A percentile compares a stretch with the other conserved stretches of the same genome.
phyloP scores from a whole-genome alignment of 2,888 invertebrate species.

The Drosophila tripunctata region DNA sequence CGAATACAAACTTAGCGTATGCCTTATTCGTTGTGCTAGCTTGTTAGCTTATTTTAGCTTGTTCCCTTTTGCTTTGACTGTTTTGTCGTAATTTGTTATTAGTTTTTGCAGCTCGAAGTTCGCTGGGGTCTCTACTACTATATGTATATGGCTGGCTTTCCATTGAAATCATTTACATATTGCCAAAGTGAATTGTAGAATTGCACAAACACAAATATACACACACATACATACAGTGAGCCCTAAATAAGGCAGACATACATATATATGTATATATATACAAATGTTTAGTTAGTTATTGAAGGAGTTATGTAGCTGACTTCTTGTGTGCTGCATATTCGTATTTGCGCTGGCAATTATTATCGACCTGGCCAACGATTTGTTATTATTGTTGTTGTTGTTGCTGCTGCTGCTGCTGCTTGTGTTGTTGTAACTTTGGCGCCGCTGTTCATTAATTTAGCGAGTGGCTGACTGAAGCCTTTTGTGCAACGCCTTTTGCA shows the following conservation, averaged over 20 bases:
- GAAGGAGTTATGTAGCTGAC: constrained; percentile 26
- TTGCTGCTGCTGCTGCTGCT: constrained; percentile 7
- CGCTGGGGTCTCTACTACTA: constrained; percentile 18
- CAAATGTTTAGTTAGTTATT: constrained; percentile 26
- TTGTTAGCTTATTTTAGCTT: constrained; percentile 6
- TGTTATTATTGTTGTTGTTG: constrained; percentile 65
- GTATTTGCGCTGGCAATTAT: constrained; percentile 67
- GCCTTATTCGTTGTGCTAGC: background rate
- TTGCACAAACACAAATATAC: constrained; percentile 15
- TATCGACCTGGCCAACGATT: constrained; percentile 73
- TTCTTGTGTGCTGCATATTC: constrained; percentile 39
- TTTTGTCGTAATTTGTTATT: constrained; percentile 75
- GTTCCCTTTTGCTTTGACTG: constrained; percentile 53
- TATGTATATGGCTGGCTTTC: constrained; percentile 60
- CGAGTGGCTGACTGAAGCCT: constrained; percentile 30
- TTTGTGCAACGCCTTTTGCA: constrained; percentile 42
- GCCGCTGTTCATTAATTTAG: constrained; percentile 71
- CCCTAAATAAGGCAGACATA: constrained; percentile 20
- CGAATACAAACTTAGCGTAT: constrained; percentile 7
- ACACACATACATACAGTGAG: background rate
- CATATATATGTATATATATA: constrained; percentile 8
- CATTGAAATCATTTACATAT: constrained; percentile 80
- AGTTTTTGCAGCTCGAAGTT: constrained; percentile 54
- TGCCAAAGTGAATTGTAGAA: constrained; percentile 56
- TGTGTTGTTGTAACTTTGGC: constrained; percentile 38